phyloP scores from a whole-genome alignment of 2,797 vertebrate species.

The Crenichthys baileyi region DNA sequence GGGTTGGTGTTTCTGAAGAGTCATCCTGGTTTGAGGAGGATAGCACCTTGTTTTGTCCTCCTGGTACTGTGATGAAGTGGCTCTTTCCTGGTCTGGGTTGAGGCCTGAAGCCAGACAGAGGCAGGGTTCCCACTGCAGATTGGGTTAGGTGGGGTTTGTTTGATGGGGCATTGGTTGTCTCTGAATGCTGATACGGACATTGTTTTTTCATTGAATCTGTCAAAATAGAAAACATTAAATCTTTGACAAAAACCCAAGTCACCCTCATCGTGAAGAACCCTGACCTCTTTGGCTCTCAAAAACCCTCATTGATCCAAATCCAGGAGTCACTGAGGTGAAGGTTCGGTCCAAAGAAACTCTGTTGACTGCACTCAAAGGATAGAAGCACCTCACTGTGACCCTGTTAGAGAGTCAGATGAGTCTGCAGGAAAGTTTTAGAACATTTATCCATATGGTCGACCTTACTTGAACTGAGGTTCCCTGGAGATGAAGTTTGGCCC shows the following conservation, averaged over 20 bases:
- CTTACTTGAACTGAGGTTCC: slow-evolving; percentile 81
- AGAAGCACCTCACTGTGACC: slow-evolving; percentile 80
- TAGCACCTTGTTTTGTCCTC: background rate
- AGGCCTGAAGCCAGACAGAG: background rate
- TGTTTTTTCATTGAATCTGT: slow-evolving; percentile 23
- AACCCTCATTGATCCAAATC: slow-evolving; percentile 57
- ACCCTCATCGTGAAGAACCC: background rate
- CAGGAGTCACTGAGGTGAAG: slow-evolving; percentile 36
- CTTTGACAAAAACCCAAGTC: background rate
- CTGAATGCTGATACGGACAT: slow-evolving; percentile 9
- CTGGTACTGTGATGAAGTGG: slow-evolving; percentile 11
- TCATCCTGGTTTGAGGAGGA: background rate
- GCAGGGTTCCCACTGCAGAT: background rate
- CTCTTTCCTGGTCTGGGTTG: slow-evolving; percentile 8
- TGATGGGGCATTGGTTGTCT: background rate
- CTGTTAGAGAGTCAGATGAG: slow-evolving; percentile 49
- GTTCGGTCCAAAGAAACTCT: slow-evolving; percentile 51
- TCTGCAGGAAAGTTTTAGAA: background rate
- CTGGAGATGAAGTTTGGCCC: slow-evolving; percentile 70
- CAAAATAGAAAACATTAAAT: background rate
- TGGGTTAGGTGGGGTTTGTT: background rate
- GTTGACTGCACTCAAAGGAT: slow-evolving; percentile 69
- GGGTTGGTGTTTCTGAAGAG: background rate
- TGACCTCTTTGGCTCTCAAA: slow-evolving; percentile 47
- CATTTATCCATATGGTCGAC: background rate